phyloP scores from a whole-genome alignment of 1,140 invertebrate genomes.

The Halesus radiatus region DNA sequence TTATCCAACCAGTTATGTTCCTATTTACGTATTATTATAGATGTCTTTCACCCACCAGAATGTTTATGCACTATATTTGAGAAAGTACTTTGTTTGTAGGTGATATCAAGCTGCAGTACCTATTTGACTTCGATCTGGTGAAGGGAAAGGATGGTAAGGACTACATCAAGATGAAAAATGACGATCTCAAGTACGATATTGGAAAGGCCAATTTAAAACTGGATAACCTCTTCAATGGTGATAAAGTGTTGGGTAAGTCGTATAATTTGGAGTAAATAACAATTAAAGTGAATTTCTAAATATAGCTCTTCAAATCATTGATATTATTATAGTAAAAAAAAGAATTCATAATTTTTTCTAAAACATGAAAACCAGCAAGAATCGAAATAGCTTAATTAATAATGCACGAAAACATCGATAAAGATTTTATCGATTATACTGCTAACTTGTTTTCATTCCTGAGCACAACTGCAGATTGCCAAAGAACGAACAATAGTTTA shows the following conservation, averaged over 20 bases:
- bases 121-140: slow-evolving; percentile 51
- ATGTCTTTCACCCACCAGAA: neutral
- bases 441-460: too few relatives aligned
- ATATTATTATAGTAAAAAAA: too few relatives aligned
- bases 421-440: too few relatives aligned
- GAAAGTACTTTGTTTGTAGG: slow-evolving; percentile 31
- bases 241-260: slow-evolving; percentile 58
- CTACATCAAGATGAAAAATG: slow-evolving; percentile 51
- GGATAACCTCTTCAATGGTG: slow-evolving; percentile 60
- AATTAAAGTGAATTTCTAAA: too few relatives aligned
- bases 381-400: too few relatives aligned
- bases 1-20: neutral
- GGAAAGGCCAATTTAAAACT: slow-evolving; percentile 57
- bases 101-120: slow-evolving; percentile 49
- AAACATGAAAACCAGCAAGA: too few relatives aligned
- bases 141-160: slow-evolving; percentile 50
- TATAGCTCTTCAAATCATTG: too few relatives aligned
- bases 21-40: neutral
- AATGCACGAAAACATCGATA: too few relatives aligned
- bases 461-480: too few relatives aligned
- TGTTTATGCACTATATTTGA: neutral
- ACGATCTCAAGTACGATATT: slow-evolving; percentile 49
- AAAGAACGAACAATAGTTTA: too few relatives aligned
- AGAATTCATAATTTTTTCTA: too few relatives aligned
- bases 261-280: too few relatives aligned